Base-by-base conservation (phyloP, 2,797 vertebrate genomes). In the Semotilus atromaculatus region DNA sequence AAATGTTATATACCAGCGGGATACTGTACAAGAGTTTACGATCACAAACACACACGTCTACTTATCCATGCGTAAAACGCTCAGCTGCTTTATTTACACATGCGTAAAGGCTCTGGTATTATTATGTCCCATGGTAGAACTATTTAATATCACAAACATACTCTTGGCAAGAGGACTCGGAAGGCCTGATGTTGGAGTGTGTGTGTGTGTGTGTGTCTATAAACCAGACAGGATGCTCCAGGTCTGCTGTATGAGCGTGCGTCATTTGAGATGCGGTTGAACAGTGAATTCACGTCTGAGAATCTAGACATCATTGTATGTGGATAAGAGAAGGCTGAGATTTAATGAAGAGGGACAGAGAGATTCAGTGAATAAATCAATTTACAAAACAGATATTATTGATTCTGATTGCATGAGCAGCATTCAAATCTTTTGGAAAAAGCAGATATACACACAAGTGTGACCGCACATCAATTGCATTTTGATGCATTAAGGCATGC, bases 111-210 rank as follows among this genome's bases (percentile, higher is more conserved):
- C 51, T 83, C 71, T 60, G 66, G 19, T 67, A 71, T 81, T 85
- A 87, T 87, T 83, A 74, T 19, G 38, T 66, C 58, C 40, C 73
- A 60, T 45, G 77, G 66, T 71, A 67, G 38, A 53, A 38, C 66
- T 72, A 45, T 34, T 26, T 67, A 68, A 83, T 85, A 71, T 38
- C 21, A 84, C 85, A 89, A 85, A 84, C 88, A 89, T 38, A 83
- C 53, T 73, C 21, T 66, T 77, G 71, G 77, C 84, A 16, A 1
- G 4, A 62, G 51, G 18, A 55, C 31, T 34, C 9, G 4, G 31
- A 31, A 66, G 60, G 38, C 19, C 77, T 81, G 72, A 75, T 70
- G 74, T n/a, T 70, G 4, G 40, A 10, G 60, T 83, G 23, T 43
- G 29, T 81, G 60, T 67, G 84, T 77, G 73, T 72, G 81, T 31